Percentiles rank a stretch among this genome's conserved stretches.
Evolutionary conservation across 1,140 invertebrate species (phyloP).

Genomic region (Bombus cullumanus): DNA sequence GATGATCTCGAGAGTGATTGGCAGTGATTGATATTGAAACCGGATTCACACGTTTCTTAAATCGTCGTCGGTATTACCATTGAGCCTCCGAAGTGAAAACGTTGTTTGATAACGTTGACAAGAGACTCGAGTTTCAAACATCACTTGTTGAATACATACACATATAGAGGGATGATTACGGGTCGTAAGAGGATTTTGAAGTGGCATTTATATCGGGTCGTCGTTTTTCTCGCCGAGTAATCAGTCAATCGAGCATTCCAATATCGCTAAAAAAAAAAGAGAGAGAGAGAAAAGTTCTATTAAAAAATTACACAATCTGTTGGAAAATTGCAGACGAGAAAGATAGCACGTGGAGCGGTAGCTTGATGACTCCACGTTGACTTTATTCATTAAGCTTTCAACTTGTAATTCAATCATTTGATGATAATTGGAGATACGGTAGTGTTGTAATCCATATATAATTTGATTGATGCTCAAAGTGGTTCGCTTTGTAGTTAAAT

Average conservation of each 20-base stretch:
- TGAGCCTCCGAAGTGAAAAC: background rate
- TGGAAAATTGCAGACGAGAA: background rate
- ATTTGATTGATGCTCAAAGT: background rate
- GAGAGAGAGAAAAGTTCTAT: background rate
- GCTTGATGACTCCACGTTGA: background rate
- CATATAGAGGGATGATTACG: constrained; percentile 20
- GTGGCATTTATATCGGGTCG: background rate
- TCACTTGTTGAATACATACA: constrained; percentile 58
- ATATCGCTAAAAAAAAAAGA: background rate
- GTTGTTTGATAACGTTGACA: constrained; percentile 24
- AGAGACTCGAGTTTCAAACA: background rate
- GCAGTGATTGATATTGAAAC: background rate
- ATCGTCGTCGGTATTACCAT: background rate
- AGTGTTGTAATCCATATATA: background rate
- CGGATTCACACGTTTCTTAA: background rate
- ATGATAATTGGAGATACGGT: background rate
- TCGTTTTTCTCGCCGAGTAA: background rate
- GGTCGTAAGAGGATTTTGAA: constrained; percentile 30
- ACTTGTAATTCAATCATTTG: no score
- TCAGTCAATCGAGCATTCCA: background rate
- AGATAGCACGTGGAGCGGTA: background rate
- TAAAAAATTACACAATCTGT: background rate
- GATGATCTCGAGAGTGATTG: background rate
- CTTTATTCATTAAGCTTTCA: background rate
- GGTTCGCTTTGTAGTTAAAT: background rate